phyloP scores from a whole-genome alignment of 2,888 invertebrate species.

The Lasioglossum zephyrum region DNA sequence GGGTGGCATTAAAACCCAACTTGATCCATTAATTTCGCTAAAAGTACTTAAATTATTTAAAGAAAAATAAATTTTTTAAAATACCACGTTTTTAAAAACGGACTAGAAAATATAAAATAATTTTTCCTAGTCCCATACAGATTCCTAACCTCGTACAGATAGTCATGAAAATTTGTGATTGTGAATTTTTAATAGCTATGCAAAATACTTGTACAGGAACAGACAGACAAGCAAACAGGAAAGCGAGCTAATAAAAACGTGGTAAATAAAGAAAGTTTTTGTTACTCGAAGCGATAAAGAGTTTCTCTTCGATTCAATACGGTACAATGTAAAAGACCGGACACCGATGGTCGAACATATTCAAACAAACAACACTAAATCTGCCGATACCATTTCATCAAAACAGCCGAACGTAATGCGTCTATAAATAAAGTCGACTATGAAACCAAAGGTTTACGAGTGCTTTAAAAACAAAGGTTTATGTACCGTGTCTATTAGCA shows the following conservation, averaged over 20 bases:
- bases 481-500: background rate
- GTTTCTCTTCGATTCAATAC: background rate
- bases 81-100: too few species aligned
- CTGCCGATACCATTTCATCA: background rate
- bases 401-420: background rate
- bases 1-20: background rate
- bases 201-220: too few species aligned
- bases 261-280: background rate
- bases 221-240: too few species aligned
- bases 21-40: background rate
- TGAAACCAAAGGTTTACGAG: conserved; percentile 1
- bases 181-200: too few species aligned
- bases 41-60: background rate
- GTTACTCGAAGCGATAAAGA: background rate
- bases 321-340: background rate
- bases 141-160: too few species aligned
- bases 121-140: too few species aligned
- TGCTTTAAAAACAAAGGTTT: background rate
- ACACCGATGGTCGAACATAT: background rate
- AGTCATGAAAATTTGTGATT: too few species aligned
- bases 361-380: background rate
- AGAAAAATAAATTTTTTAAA: too few species aligned
- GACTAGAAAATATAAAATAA: too few species aligned
- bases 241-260: too few species aligned
- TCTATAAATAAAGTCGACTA: background rate